A percentile compares a stretch with the other conserved stretches of the same genome.
These are phyloP conservation scores for Buphagus erythrorhynchus DNA, from an alignment of 2,797 vertebrate species.

Conservation along the genomic window DNA sequence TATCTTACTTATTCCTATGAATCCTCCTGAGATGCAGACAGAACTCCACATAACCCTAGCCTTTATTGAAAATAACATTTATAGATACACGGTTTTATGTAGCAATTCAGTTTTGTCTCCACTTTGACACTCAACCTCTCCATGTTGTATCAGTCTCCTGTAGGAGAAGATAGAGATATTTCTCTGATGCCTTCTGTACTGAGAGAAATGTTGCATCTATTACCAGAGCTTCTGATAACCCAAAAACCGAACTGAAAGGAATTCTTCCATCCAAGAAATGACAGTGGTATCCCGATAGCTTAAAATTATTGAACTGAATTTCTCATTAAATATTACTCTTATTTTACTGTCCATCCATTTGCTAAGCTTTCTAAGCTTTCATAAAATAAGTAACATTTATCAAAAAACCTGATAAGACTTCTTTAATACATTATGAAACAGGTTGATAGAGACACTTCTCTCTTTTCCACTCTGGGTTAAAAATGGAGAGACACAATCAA, in stretches of 20 bases:
- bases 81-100: not conserved
- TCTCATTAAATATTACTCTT: not conserved
- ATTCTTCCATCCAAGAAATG: not conserved
- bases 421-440: not conserved
- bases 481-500: not conserved
- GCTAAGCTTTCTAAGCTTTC: not conserved
- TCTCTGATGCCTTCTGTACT: not conserved
- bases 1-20: conserved; percentile 2
- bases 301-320: not conserved
- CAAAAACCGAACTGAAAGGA: not conserved
- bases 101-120: not conserved
- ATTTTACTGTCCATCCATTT: not conserved
- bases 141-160: not conserved
- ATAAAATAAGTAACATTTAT: not conserved
- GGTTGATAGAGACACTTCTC: not conserved
- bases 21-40: conserved; percentile 5
- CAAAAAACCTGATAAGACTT: not conserved
- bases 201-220: not conserved
- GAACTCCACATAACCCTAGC: not conserved
- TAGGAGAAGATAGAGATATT: not conserved
- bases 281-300: not conserved
- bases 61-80: conserved; percentile 29
- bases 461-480: not conserved
- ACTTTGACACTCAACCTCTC: not conserved
- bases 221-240: not conserved